These are phyloP conservation scores for Sarcophaga subvicina DNA, from an alignment of 2,888 invertebrate genomes.

Conservation along the genomic window DNA sequence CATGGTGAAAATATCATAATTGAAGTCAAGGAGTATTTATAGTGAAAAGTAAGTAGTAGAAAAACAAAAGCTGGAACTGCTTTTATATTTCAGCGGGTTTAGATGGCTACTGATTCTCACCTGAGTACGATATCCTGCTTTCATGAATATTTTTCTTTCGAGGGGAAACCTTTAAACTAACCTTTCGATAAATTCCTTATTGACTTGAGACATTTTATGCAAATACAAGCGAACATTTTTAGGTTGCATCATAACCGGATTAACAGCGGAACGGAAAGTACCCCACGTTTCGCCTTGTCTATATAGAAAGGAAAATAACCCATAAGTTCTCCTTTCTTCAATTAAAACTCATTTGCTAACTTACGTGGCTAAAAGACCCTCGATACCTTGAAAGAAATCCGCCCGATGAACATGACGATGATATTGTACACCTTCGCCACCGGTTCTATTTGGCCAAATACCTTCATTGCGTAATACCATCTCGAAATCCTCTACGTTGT, in stretches of 20 bases:
- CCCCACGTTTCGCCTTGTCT: constrained; percentile 85
- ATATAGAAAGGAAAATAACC: not conserved
- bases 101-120: too few species aligned
- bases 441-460: constrained; percentile 81
- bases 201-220: constrained; percentile 83
- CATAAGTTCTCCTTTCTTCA: not conserved
- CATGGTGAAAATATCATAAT: too few species aligned
- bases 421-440: constrained; percentile 79
- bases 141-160: too few species aligned
- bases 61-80: too few species aligned
- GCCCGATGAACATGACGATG: constrained; percentile 77
- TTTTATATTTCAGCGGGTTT: too few species aligned
- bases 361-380: constrained; percentile 74
- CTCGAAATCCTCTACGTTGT: constrained; percentile 83
- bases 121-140: too few species aligned
- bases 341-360: not conserved
- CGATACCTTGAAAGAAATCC: constrained; percentile 73
- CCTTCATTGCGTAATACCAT: constrained; percentile 82
- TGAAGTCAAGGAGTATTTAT: too few species aligned
- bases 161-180: constrained; percentile 46
- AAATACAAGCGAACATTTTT: constrained; percentile 83
- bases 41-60: too few species aligned
- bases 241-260: constrained; percentile 86
- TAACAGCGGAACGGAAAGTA: constrained; percentile 85
- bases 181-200: constrained; percentile 80